Evolutionary conservation across 2,888 invertebrate species (phyloP), one percentile per base, ranked within the genome.

Genomic region (Synanthedon vespiformis): DNA sequence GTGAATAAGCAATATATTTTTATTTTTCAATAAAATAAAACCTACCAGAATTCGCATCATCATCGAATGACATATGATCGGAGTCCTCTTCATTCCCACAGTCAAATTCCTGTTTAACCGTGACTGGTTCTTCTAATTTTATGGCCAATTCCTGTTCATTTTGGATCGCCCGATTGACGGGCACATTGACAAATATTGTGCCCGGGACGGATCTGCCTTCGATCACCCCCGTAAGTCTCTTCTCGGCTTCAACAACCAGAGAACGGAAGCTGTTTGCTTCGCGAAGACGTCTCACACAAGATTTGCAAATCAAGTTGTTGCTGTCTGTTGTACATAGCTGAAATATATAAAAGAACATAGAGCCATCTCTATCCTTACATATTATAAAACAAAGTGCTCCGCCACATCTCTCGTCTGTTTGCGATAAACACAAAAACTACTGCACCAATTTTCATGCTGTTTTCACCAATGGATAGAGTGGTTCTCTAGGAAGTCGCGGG

Each of bases 211-310:
- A 60, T 49, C 74, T 73, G 4, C 69, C 57, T 10, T 64, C 66
- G 0, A 70, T 51, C 0, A 60, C 59, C 4, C 65, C 60, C 0
- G 78, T 57, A 6, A 82, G 58, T 13, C 70, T 65, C 8, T 62
- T 61, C 59, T 83, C 82, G 0, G 75, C 70, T 5, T 61, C 66
- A 0, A 67, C 61, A 8, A 76, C 76, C 68, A 74, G 69, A 58
- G 63, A 64, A 0, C 77, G 70, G 58, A 82, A 80, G 22, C 58
- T 67, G 22, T 60, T 66, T 0, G 84, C 80, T 0, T 80, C 79
- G 2, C 68, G 62, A 2, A 83, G 60, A 2, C 67, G 68, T 8
- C 64, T 57, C 1, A 80, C 60, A 41, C 83, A 82, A 0, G 58
- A 53, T 2, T 55, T 16, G 52, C 83, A 83, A 56, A 83, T 79